These are phyloP conservation scores for Calypte anna DNA, from an alignment of 2,113 vertebrate species.

Conservation along the genomic window DNA sequence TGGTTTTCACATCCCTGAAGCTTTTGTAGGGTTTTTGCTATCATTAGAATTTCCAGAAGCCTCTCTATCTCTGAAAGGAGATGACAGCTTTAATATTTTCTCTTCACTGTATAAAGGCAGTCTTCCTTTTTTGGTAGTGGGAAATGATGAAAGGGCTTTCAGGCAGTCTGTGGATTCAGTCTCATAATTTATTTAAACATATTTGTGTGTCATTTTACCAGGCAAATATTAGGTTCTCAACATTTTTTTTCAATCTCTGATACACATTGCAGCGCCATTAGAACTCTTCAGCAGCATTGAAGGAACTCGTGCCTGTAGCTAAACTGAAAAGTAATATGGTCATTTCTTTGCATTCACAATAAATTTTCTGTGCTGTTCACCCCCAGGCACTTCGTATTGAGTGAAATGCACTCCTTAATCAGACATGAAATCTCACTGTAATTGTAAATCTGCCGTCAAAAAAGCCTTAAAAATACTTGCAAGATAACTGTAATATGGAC, in stretches of 20 bases:
- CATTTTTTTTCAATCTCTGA: background rate
- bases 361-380: background rate
- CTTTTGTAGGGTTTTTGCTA: background rate
- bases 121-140: background rate
- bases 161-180: background rate
- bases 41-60: background rate
- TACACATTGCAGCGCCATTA: background rate
- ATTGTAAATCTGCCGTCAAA: constrained; percentile 25
- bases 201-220: background rate
- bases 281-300: background rate
- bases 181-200: background rate
- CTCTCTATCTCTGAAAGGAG: background rate
- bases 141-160: constrained; percentile 21
- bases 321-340: constrained; percentile 28
- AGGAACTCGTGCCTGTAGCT: constrained; percentile 6
- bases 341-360: constrained; percentile 16
- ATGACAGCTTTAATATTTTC: background rate
- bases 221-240: background rate
- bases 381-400: constrained; percentile 9
- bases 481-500: background rate
- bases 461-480: background rate
- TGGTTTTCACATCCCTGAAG: background rate
- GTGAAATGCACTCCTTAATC: constrained; percentile 28
- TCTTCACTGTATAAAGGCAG: background rate
- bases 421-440: constrained; percentile 11